Evolutionary conservation across 2,797 vertebrate species (phyloP), one percentile per base, ranked within the genome.

Genomic region (Xenentodon cancila): DNA sequence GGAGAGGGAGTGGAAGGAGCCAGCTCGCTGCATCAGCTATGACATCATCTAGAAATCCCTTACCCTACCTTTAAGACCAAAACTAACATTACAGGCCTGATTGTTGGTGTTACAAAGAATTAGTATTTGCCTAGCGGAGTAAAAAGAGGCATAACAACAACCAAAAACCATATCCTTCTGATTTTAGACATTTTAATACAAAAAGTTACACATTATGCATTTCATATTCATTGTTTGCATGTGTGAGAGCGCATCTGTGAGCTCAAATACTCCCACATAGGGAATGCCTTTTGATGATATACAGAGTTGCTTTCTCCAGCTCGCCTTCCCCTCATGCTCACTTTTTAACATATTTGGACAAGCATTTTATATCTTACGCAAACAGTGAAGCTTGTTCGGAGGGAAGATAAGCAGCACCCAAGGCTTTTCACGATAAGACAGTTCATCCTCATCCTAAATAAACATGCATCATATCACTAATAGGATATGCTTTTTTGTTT

Each of bases 271-370:
- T 37, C 34, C 34, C 52, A 32, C 53, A 17, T 37, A 44, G 63
- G 51, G 73, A 48, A 47, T 52, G 18, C 25, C n/a, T 74, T 25
- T 42, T 32, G 57, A 65, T 75, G 79, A 78, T 72, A 53, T 59
- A 76, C 44, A 32, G 13, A n/a, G 7, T 68, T 64, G 68, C 64
- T 78, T 85, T 80, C 69, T 76, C 61, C 67, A 68, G 18, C 19
- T 40, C 63, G 67, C 67, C 78, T 30, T 1, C 18, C 19, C 9
- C 40, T 61, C 45, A 25, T 42, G 68, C 73, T 72, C 25, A 27
- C 22, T 67, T 85, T 79, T 77, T 63, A 59, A 64, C 75, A 68
- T 82, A 71, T 82, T 88, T 76, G 64, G 72, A 77, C 58, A 81
- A 77, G 64, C 51, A 73, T 77, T 81, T 80, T 59, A 65, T 69